Evolutionary conservation across 1,140 invertebrate genomes (phyloP).

Genomic region (Hycleus phaleratus): DNA sequence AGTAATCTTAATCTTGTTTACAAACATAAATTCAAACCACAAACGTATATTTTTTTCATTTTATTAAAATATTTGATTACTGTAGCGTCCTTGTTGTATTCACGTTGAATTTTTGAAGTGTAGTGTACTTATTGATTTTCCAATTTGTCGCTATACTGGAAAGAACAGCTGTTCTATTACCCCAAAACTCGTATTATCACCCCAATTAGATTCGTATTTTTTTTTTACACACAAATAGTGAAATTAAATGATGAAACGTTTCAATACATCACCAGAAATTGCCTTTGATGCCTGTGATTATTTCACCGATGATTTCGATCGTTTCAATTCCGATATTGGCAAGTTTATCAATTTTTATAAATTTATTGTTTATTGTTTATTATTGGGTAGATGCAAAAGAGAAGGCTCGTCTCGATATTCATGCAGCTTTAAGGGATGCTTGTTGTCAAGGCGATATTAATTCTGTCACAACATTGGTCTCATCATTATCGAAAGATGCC

Average conservation of each 20-base stretch:
- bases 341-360: conserved; percentile 11
- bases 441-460: conserved; percentile 60
- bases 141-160: too few relatives aligned
- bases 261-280: conserved; percentile 42
- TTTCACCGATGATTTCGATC: conserved; percentile 53
- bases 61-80: background rate
- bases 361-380: background rate
- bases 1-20: too few relatives aligned
- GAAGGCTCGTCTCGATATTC: conserved; percentile 57
- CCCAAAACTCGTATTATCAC: too few relatives aligned
- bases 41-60: too few relatives aligned
- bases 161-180: too few relatives aligned
- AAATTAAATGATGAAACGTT: conserved; percentile 11
- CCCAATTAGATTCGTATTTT: too few relatives aligned
- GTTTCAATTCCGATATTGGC: conserved; percentile 29
- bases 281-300: conserved; percentile 60
- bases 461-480: conserved; percentile 55
- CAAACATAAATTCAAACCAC: too few relatives aligned
- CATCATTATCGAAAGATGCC: conserved; percentile 54
- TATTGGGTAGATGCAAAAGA: conserved; percentile 59
- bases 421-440: conserved; percentile 64
- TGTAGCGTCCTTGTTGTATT: conserved; percentile 8
- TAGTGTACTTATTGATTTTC: too few relatives aligned
- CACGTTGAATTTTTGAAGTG: background rate
- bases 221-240: too few relatives aligned